Base-by-base conservation (phyloP, 2,888 invertebrate species). In the Punctoribates punctum region DNA sequence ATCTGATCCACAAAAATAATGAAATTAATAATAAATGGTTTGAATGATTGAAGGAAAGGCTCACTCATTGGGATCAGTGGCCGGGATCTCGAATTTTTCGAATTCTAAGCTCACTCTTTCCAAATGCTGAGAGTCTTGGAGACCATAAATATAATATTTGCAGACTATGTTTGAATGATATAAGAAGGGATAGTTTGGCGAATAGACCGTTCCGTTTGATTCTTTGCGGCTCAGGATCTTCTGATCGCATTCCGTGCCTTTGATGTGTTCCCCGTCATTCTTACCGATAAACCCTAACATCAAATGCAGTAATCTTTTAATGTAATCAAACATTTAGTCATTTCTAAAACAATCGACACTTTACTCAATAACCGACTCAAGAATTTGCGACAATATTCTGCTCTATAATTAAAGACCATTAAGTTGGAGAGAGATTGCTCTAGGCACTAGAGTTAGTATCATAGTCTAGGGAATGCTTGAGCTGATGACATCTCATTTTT, bases 61-160 rank as follows among this genome's bases (percentile, higher is more conserved):
- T 38, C 46, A 78, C 76, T 78, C 77, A 70, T 70, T 78, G 27
- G 70, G 74, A 75, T 78, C 74, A 34, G 38, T 67, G 46, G 73
- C 81, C 13, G 95, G 93, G 86, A 97, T 94, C 84, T 92, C 91
- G 86, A 96, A 95, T 84, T 90, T 89, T 80, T 89, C 88, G 85
- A 97, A 96, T 83, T 92, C 90, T 81, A 97, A 87, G 80, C 91
- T 89, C 79, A 96, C 96, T 83, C 96, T 89, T 86, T 98, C 97
- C 84, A 97, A 88, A 86, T 96, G 92, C 85, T 96, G 95, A 79
- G 91, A 90, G 86, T 98, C 97, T 87, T 97, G 95, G 89, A 98
- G 92, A 82, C 96, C 96, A 86, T 97, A 97, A 85, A 98, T 91
- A 88, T 95, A 96, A 88, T 96, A 97, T 85, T 94, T 91, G 87